Evolutionary conservation across 1,140 invertebrate species (phyloP).

Genomic region (Drosophila willistoni): DNA sequence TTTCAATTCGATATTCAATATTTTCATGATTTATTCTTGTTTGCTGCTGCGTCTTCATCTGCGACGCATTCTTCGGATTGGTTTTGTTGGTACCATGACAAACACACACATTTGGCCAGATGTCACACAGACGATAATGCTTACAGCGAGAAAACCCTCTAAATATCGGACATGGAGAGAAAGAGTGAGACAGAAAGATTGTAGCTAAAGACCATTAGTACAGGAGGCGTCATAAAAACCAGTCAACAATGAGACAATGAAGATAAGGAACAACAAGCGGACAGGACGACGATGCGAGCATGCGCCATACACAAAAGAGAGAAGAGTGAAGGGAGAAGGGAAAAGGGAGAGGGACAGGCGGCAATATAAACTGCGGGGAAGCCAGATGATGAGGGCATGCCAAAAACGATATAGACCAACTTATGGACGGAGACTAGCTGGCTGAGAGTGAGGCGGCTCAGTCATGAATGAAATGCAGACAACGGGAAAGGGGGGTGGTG

Average conservation of each 20-base stretch:
- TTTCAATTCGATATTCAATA: no score
- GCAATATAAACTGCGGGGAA: constrained; percentile 3
- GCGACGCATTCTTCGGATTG: no score
- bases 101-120: constrained; percentile 48
- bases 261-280: constrained; percentile 30
- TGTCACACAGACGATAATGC: constrained; percentile 37
- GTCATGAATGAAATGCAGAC: constrained; percentile 48
- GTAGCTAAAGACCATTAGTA: constrained; percentile 23
- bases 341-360: background rate
- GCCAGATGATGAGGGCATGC: constrained; percentile 57
- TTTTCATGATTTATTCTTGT: no score
- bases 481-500: background rate
- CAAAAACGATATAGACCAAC: constrained; percentile 53
- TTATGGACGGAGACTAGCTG: constrained; percentile 26
- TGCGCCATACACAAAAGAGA: constrained; percentile 39
- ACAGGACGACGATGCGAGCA: constrained; percentile 22
- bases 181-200: background rate
- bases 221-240: constrained; percentile 61
- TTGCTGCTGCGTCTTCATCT: no score
- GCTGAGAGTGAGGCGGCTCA: constrained; percentile 17
- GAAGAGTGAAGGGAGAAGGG: background rate
- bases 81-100: background rate
- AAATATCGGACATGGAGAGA: background rate
- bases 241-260: constrained; percentile 58
- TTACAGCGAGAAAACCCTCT: constrained; percentile 30